Evolutionary conservation across 1,140 invertebrate genomes (phyloP), one percentile per base, ranked within the genome.

Genomic region (Dolichoris vasculosae): DNA sequence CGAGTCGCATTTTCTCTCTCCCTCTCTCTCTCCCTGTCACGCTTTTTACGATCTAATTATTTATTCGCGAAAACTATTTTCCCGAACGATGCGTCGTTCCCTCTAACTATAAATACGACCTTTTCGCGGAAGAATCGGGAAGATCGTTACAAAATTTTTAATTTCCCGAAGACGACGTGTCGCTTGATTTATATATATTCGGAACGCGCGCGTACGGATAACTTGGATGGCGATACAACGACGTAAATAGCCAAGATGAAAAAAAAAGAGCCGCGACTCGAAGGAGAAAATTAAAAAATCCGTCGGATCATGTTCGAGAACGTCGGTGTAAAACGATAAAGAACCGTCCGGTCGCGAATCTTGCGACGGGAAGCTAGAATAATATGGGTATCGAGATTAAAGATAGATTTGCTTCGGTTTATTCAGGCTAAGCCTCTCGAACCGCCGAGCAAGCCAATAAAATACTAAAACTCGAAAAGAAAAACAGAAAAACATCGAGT

Each of bases 21-120:
- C 32, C 67, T 69, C 67, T 69, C 67, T 69, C 67, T 69, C 67
- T 69, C 67, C 8, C 32, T 69, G 26, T 69, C 67, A 32, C 43
- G 40, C 26, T 43, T 26, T 59, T 59, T 59, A 23, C 55, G 48
- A 51, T 17, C 48, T 51, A 13, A 51, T 51, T 59, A 59, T 59
- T 55, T 9, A 55, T 55, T 55, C 51, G 20, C 51, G 51, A 55
- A 17, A 2, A 20, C 51, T 9, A 15, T 55, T 55, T 55, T 55
- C 8, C 51, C 11, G 20, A 55, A 17, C 2, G 7, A 55, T 11
- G 9, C 7, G 51, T 17, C n/a, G n/a, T n/a, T n/a, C n/a, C n/a
- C n/a, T n/a, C n/a, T n/a, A 17, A 55, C 51, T 20, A 55, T 55
- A 55, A 55, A 55, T 9, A 55, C 13, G n/a, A 55, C 2, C 51